Evolutionary conservation across 2,113 vertebrate genomes (phyloP).

Genomic region (rabbit (Oryctolagus cuniculus)): DNA sequence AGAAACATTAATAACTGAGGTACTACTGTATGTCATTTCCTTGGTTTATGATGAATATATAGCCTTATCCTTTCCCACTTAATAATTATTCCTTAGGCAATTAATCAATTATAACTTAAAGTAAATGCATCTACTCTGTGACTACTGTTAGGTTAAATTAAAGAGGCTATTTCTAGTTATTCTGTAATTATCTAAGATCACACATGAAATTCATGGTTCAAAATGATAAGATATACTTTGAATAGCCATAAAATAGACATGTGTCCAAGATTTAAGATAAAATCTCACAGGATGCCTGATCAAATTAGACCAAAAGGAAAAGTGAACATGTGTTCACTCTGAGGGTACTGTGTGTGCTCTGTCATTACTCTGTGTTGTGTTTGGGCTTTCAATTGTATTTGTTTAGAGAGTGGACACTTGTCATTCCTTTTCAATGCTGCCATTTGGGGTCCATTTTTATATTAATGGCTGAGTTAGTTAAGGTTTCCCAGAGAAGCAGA

Average conservation of each 20-base stretch:
- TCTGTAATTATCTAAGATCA: conserved; percentile 38
- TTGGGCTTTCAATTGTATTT: conserved; percentile 23
- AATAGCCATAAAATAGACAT: not conserved
- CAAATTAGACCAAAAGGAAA: not conserved
- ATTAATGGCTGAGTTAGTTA: not conserved
- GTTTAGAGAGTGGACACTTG: conserved; percentile 4
- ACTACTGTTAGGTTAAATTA: conserved; percentile 26
- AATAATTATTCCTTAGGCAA: conserved; percentile 39
- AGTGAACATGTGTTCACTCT: not conserved
- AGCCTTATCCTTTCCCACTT: conserved; percentile 34
- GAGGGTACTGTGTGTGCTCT: not conserved
- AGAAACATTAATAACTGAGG: not conserved
- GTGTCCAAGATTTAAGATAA: conserved; percentile 39
- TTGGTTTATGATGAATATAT: conserved; percentile 34
- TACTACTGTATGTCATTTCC: not conserved
- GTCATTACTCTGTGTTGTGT: not conserved
- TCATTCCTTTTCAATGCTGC: conserved; percentile 14
- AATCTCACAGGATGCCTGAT: not conserved
- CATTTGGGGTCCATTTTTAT: not conserved
- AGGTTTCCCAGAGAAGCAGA: not conserved
- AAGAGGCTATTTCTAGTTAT: conserved; percentile 28
- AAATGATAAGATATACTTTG: conserved; percentile 1
- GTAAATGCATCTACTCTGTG: not conserved
- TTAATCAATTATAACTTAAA: conserved; percentile 50
- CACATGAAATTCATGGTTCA: conserved; percentile 51